phyloP scores from a whole-genome alignment of 2,888 invertebrate genomes.

The Portevinia maculata region DNA sequence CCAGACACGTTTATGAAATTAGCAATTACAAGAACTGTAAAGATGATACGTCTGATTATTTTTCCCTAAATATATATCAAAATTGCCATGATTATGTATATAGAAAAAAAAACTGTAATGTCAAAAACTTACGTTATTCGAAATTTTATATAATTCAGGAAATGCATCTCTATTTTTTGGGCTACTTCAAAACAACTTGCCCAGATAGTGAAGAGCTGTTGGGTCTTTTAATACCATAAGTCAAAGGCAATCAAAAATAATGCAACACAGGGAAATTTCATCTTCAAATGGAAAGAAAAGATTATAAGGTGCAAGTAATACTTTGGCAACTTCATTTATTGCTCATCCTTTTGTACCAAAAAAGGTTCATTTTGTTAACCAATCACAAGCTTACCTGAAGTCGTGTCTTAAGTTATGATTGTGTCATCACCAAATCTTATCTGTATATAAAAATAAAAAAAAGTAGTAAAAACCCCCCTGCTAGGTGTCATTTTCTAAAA shows the following conservation, averaged over 20 bases:
- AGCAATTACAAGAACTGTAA: constrained; percentile 49
- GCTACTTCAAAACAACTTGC: constrained; percentile 13
- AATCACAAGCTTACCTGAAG: constrained; percentile 12
- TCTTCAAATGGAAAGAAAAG: too few relatives aligned
- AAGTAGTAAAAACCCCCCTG: too few relatives aligned
- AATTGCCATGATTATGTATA: too few relatives aligned
- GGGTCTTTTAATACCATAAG: constrained; percentile 40
- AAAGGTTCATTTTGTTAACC: not conserved
- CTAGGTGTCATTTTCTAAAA: too few relatives aligned
- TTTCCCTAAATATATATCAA: constrained; percentile 33
- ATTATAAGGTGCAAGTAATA: not conserved
- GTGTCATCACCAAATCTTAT: too few relatives aligned
- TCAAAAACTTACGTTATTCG: constrained; percentile 36
- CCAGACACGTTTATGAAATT: constrained; percentile 46
- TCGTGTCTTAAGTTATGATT: constrained; percentile 12
- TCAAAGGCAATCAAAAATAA: constrained; percentile 34
- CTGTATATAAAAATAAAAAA: too few relatives aligned
- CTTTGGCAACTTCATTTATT: not conserved
- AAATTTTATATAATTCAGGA: constrained; percentile 26
- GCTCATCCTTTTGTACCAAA: constrained; percentile 20
- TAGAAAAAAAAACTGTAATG: not conserved
- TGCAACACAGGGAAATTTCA: constrained; percentile 37
- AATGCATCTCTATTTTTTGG: constrained; percentile 30
- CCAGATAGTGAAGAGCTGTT: constrained; percentile 12
- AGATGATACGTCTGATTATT: constrained; percentile 34